Percentiles rank a stretch among this genome's conserved stretches.
Conservation (phyloP, 2,113 vertebrate genomes). For the Ictidomys tridecemlineatus region DNA sequence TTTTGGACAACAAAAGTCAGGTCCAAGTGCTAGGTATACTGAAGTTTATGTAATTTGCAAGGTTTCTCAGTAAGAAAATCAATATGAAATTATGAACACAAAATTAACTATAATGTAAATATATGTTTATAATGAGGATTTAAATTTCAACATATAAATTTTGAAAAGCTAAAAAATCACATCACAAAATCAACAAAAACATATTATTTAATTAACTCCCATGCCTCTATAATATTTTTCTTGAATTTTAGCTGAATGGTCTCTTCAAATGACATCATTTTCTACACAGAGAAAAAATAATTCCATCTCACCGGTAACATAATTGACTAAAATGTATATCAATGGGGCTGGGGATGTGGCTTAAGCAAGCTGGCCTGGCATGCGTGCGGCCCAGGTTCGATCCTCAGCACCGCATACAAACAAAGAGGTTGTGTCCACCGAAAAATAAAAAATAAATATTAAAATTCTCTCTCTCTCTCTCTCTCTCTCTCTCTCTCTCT, state of each 20-base stretch:
- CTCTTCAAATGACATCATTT: not conserved
- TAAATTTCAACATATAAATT: slow-evolving; percentile 10
- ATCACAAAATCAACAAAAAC: slow-evolving; percentile 21
- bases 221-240: not conserved
- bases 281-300: slow-evolving; percentile 36
- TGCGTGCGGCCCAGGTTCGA: no score
- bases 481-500: no score
- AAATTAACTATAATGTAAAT: not conserved
- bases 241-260: not conserved
- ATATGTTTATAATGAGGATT: not conserved
- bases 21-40: not conserved
- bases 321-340: not conserved
- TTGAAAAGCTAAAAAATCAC: not conserved
- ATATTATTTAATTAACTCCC: not conserved
- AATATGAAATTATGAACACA: not conserved
- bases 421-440: no score
- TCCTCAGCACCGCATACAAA: no score
- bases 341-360: not conserved
- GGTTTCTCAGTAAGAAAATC: not conserved
- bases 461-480: no score
- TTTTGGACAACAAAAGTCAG: not conserved
- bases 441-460: no score
- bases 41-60: not conserved
- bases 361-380: no score
- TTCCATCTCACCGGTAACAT: not conserved